Evolutionary conservation across 2,797 vertebrate genomes (phyloP), one percentile per base, ranked within the genome.

Genomic region (Darevskia nairensis): DNA sequence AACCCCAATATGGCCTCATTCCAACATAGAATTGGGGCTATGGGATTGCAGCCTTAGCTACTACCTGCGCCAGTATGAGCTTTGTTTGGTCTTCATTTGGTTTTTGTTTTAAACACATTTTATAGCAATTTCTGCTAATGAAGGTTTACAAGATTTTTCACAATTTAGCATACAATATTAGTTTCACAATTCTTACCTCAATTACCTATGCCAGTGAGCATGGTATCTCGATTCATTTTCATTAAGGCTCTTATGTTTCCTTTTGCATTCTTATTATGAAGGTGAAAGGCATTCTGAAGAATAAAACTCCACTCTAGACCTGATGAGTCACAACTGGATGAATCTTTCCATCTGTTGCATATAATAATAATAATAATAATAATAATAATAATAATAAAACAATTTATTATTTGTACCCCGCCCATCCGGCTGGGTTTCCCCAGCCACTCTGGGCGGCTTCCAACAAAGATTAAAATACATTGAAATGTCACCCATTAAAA

Each of bases 61-160:
- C n/a, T 72, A 69, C 27, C 66, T 69, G 66, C 9, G 13, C 9
- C 9, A 68, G 3, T 50, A 50, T 50, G 13, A 50, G 50, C 50
- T 13, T 1, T 50, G 46, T 50, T 50, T 50, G 11, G 46, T 13
- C 11, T 50, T 50, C 11, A 3, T 50, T 50, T 13, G 44, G 3
- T 35, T 59, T 21, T 29, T 27, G 17, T 71, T 87, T 86, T 84
- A 61, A 80, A 76, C 4, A 59, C 83, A 64, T 90, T 86, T n/a
- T 27, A 19, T 39, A 39, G 80, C 6, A 66, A 72, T n/a, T 32
- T 6, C 10, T 80, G 71, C 3, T 74, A 55, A 39, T 35, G 35
- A 78, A 89, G 15, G 72, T 71, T 71, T 71, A 39, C 29, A 80
- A 39, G 25, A 27, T 55, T 19, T 86, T 78, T 55, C 11, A 27